Conservation (phyloP, 2,888 invertebrate species). For the Drosophila subquinaria region DNA sequence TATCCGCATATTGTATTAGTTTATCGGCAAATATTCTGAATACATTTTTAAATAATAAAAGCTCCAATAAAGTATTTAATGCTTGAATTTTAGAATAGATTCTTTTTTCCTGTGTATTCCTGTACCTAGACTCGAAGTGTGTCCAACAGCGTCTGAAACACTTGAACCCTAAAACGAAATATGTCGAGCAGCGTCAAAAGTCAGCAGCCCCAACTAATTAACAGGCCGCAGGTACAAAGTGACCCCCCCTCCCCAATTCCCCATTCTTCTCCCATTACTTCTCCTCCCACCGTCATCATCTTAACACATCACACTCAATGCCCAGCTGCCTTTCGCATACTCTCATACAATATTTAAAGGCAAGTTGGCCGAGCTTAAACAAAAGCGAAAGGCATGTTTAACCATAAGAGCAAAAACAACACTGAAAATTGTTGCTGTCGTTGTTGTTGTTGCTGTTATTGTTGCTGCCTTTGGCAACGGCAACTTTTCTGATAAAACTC, state of each 20-base stretch:
- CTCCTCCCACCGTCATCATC: too few species aligned
- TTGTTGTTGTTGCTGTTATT: slow-evolving; percentile 26
- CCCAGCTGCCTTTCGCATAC: slow-evolving; percentile 30
- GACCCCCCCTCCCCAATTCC: slow-evolving; percentile 1
- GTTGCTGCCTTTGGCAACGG: slow-evolving; percentile 63
- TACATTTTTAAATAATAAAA: too few species aligned
- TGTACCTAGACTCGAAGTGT: slow-evolving; percentile 16
- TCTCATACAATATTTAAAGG: slow-evolving; percentile 77
- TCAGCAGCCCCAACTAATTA: slow-evolving; percentile 77
- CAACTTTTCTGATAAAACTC: slow-evolving; percentile 66
- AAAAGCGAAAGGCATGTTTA: slow-evolving; percentile 80
- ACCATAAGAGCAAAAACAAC: slow-evolving; percentile 81
- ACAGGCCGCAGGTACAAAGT: slow-evolving; percentile 76
- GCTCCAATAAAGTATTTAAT: too few species aligned
- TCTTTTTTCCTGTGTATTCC: too few species aligned
- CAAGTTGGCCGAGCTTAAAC: slow-evolving; percentile 73
- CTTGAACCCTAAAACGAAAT: slow-evolving; percentile 78
- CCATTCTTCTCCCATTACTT: background rate
- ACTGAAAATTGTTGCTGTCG: slow-evolving; percentile 56
- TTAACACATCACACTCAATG: slow-evolving; percentile 6
- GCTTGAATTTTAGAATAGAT: too few species aligned
- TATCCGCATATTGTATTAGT: too few species aligned
- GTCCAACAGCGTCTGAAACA: slow-evolving; percentile 49
- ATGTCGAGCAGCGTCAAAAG: slow-evolving; percentile 77
- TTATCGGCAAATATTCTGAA: too few species aligned